Base-by-base conservation (phyloP, 1,140 invertebrate genomes). In the Bradysia coprophila region DNA sequence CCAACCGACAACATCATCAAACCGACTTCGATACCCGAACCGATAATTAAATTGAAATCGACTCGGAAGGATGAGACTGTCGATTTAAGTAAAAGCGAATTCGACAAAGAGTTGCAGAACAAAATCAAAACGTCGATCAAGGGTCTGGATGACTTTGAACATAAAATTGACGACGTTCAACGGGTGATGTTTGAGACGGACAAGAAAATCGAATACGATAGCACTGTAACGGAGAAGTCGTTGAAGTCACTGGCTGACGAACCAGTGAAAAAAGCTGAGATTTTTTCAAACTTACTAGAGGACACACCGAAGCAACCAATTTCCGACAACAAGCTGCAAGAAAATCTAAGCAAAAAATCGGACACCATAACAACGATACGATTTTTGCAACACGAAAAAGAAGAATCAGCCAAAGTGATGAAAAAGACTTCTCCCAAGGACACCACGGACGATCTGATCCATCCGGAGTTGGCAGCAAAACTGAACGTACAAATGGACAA, bases 1-100 rank as follows among this genome's bases (percentile, higher is more conserved):
- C 63, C 49, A 47, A 53, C 58, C 32, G 58, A 61, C 39, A 61
- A 60, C 45, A 57, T 57, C 11, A 56, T 60, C n/a, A 61, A 61
- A 42, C 54, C 55, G 13, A 41, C 56, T 1, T 40, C 49, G 15
- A 55, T 57, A 4, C 57, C 58, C 20, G 58, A 61, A 8, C 57
- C 61, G 42, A 51, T 61, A 13, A 56, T 60, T n/a, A 61, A 61
- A 44, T 54, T 61, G 51, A 61, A 61, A 46, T 57, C 57, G 49
- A 18, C n/a, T 4, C 54, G 53, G 16, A 59, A 58, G 46, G 47
- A 57, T 49, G 57, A 60, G 24, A 50, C 52, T 1, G 40, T 48
- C 6, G 57, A 60, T 42, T 43, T 60, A 4, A 57, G 46, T 42
- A 61, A 60, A 43, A 54, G 49, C 36, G 57, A 60, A n/a, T 61